Conservation (phyloP, 1,140 invertebrate species). For the Thaumatotibia leucotreta region DNA sequence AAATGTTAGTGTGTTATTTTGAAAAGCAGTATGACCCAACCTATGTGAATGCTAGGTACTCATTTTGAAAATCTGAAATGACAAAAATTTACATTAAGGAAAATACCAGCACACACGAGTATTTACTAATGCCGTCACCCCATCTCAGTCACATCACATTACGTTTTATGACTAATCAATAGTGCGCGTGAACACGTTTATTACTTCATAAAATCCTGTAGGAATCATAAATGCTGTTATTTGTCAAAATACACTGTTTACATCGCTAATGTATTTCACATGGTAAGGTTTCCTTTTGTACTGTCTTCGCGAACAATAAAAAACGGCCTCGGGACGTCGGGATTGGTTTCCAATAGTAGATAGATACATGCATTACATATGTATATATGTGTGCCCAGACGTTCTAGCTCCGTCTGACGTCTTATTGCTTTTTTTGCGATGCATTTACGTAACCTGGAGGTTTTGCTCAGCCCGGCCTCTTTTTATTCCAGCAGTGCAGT, state of each 20-base stretch:
- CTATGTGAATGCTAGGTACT: no score
- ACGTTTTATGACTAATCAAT: slow-evolving; percentile 5
- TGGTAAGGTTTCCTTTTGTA: background rate
- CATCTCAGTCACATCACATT: background rate
- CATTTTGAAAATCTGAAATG: background rate
- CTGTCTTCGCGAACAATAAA: background rate
- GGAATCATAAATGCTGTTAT: background rate
- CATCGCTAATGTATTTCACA: no score
- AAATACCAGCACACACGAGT: background rate
- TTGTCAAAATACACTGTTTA: no score
- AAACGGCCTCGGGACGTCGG: background rate
- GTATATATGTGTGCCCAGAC: background rate
- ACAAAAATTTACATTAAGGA: background rate
- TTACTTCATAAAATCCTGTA: background rate
- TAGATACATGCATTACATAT: background rate
- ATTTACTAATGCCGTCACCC: background rate
- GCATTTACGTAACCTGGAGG: background rate
- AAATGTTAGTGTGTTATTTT: no score
- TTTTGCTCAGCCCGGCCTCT: background rate
- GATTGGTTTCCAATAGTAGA: background rate
- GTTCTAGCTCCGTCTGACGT: background rate
- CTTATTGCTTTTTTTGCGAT: background rate
- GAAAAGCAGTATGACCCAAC: no score
- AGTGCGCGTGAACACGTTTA: background rate
- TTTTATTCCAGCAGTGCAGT: background rate